These are phyloP conservation scores for Limnephilus auricula DNA, from an alignment of 2,888 invertebrate species.

Conservation along the genomic window DNA sequence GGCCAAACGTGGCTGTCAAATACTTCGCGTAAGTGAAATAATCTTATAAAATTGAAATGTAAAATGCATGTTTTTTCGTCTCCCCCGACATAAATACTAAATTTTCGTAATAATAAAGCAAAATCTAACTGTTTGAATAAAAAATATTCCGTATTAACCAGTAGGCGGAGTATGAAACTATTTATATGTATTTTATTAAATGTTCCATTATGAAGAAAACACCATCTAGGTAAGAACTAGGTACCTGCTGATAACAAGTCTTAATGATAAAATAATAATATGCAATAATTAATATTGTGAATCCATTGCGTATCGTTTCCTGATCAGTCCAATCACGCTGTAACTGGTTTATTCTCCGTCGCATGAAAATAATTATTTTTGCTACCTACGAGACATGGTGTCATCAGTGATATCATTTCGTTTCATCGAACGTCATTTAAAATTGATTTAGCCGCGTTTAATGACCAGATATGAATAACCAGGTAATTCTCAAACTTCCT, in stretches of 20 bases:
- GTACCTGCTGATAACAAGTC: background rate
- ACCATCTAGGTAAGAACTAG: too few relatives aligned
- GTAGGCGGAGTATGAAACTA: too few relatives aligned
- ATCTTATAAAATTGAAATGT: too few relatives aligned
- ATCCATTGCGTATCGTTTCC: background rate
- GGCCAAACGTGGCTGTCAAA: too few relatives aligned
- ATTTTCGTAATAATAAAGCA: too few relatives aligned
- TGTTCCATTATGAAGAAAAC: too few relatives aligned
- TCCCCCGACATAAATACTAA: too few relatives aligned
- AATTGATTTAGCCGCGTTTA: background rate
- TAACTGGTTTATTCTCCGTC: background rate
- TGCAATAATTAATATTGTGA: background rate
- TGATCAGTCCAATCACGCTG: background rate
- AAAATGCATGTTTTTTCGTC: too few relatives aligned
- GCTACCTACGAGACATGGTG: background rate
- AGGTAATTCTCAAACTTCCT: background rate
- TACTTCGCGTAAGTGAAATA: too few relatives aligned
- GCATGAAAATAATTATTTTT: background rate
- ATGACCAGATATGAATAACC: background rate
- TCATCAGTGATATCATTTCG: background rate
- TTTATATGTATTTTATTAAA: too few relatives aligned
- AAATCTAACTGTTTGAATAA: too few relatives aligned
- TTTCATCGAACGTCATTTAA: background rate
- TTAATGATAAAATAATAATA: background rate
- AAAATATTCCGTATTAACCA: too few relatives aligned